phyloP scores from a whole-genome alignment of 2,113 vertebrate genomes.

The Canis aureus region DNA sequence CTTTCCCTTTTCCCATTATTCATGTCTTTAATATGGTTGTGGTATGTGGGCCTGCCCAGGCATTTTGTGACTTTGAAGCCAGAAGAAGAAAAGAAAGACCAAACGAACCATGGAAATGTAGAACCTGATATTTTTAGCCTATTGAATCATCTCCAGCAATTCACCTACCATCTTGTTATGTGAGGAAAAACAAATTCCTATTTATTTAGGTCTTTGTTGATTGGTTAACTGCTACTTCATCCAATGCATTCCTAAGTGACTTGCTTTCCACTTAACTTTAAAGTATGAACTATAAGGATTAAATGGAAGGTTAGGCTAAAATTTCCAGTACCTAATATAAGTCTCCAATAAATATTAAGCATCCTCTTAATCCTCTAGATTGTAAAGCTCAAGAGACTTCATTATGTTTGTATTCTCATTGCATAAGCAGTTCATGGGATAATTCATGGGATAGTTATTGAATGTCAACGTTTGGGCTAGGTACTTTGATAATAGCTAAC shows the following conservation, averaged over 20 bases:
- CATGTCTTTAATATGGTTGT: not conserved
- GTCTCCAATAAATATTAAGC: conserved; percentile 5
- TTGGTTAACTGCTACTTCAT: conserved; percentile 32
- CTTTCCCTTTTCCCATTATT: conserved; percentile 20
- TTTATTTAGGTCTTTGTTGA: conserved; percentile 24
- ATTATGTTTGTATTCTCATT: conserved; percentile 30
- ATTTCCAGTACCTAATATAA: not conserved
- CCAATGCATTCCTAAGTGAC: not conserved
- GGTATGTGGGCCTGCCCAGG: not conserved
- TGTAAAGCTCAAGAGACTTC: conserved; percentile 44
- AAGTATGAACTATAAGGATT: conserved; percentile 20
- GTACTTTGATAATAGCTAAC: conserved; percentile 6
- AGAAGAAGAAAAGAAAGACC: not conserved
- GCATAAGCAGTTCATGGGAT: conserved; percentile 29
- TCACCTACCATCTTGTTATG: not conserved
- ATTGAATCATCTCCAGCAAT: conserved; percentile 29
- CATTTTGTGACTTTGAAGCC: not conserved
- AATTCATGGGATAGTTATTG: conserved; percentile 17
- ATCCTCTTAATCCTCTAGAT: conserved; percentile 20
- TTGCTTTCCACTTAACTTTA: conserved; percentile 57
- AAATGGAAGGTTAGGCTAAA: conserved; percentile 41
- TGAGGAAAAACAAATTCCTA: conserved; percentile 46
- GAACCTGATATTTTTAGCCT: not conserved
- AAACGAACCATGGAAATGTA: not conserved
- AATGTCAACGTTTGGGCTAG: not conserved